A percentile compares a stretch with the other conserved stretches of the same genome.
Conservation (phyloP, 2,888 invertebrate species). For the Trichogramma evanescens region DNA sequence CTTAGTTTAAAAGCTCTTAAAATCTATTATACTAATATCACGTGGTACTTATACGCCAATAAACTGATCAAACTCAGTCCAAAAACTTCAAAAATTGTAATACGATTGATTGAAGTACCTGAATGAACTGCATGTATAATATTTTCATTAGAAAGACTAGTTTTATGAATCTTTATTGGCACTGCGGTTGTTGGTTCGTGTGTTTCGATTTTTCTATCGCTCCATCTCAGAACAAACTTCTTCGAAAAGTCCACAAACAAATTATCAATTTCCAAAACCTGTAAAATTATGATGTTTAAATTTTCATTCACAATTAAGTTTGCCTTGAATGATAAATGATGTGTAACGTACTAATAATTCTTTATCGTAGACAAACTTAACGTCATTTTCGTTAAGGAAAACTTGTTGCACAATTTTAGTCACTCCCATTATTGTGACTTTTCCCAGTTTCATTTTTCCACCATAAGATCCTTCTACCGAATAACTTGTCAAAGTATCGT, state of each 20-base stretch:
- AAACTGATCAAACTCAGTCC: no score
- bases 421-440: conserved; percentile 40
- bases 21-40: no score
- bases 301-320: not conserved
- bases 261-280: conserved; percentile 28
- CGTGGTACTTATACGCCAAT: no score
- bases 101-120: no score
- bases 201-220: not conserved
- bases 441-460: conserved; percentile 31
- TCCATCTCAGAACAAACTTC: conserved; percentile 28
- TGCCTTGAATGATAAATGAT: not conserved
- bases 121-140: no score
- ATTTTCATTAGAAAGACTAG: conserved; percentile 1
- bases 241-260: conserved; percentile 28
- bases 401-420: conserved; percentile 32
- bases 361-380: conserved; percentile 30
- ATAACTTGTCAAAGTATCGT: conserved; percentile 22
- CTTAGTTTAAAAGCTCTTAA: no score
- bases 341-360: conserved; percentile 29
- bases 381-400: conserved; percentile 32
- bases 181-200: conserved; percentile 2
- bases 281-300: conserved; percentile 23
- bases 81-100: no score
- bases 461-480: conserved; percentile 21
- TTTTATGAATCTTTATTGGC: not conserved